phyloP scores from a whole-genome alignment of 2,797 vertebrate genomes.

The Eulemur albifrons region DNA sequence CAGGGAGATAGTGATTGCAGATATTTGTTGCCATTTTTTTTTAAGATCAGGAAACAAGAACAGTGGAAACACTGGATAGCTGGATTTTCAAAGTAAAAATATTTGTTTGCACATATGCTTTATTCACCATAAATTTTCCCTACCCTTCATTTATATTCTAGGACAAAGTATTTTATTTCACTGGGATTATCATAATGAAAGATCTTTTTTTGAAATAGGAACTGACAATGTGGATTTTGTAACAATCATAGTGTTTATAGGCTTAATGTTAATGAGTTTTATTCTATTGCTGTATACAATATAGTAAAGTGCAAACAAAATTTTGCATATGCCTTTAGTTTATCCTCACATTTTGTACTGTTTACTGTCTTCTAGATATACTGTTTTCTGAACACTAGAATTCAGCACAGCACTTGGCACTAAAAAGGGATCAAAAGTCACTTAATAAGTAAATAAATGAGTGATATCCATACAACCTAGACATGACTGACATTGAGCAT shows the following conservation, averaged over 20 bases:
- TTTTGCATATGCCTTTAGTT: neutral
- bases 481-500: neutral
- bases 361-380: neutral
- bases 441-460: neutral
- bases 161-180: slow-evolving; percentile 54
- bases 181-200: slow-evolving; percentile 39
- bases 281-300: neutral
- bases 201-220: neutral
- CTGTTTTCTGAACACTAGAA: neutral
- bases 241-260: neutral
- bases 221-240: slow-evolving; percentile 44
- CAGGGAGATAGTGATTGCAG: neutral
- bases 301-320: neutral
- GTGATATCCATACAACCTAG: slow-evolving; percentile 13
- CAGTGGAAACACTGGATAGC: neutral
- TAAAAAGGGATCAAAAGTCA: neutral
- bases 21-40: neutral
- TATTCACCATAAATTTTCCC: slow-evolving; percentile 44
- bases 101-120: slow-evolving; percentile 51
- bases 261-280: neutral
- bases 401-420: neutral
- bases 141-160: slow-evolving; percentile 30
- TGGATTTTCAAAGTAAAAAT: slow-evolving; percentile 40
- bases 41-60: neutral
- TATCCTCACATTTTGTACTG: neutral